Conservation (phyloP, 2,113 vertebrate species). For the mouse (Mus musculus) region GRCm39 chr10:110932001-110932500, state of each 20-base stretch:
- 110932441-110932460: no score
- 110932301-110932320: not conserved
- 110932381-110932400: no score
- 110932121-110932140: conserved; percentile 5
- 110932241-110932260: not conserved
- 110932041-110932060: not conserved
- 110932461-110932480: no score
- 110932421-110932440: no score
- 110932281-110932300: not conserved
- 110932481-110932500: no score
- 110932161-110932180: not conserved
- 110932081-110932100: not conserved
- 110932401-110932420: no score
- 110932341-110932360: no score
- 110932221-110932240: not conserved
- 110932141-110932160: not conserved
- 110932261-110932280: not conserved
- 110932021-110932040: conserved; percentile 8
- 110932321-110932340: not conserved
- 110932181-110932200: not conserved
- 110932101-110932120: not conserved
- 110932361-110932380: no score
- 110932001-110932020: not conserved
- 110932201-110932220: not conserved
- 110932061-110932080: not conserved